Percentiles rank a stretch among this genome's conserved stretches.
These are phyloP conservation scores for Craniophora ligustri DNA, from an alignment of 2,888 invertebrate species.

Conservation along the genomic window DNA sequence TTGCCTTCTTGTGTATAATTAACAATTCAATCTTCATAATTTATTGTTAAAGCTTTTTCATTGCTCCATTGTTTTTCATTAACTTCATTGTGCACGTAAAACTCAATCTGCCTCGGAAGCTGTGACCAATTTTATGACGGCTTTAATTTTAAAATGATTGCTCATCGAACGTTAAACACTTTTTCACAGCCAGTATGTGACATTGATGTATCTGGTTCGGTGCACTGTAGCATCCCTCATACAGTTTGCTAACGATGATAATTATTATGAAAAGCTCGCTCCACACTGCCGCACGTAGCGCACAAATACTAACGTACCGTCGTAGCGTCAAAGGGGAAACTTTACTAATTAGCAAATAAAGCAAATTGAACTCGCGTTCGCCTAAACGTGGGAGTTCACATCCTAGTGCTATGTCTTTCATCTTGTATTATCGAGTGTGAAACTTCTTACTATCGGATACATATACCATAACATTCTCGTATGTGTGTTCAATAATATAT, in stretches of 20 bases:
- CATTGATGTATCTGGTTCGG: conserved; percentile 57
- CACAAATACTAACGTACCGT: conserved; percentile 46
- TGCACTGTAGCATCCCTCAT: conserved; percentile 38
- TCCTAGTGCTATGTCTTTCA: conserved; percentile 61
- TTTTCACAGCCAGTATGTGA: conserved; percentile 56
- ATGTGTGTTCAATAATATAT: too few species aligned
- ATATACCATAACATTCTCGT: not conserved
- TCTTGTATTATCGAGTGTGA: conserved; percentile 60
- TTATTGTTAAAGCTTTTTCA: conserved; percentile 6
- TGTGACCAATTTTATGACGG: conserved; percentile 47
- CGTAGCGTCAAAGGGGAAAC: conserved; percentile 74
- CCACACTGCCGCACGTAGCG: conserved; percentile 56
- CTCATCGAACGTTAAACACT: conserved; percentile 53
- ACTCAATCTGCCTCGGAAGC: conserved; percentile 27
- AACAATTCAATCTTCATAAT: conserved; percentile 4
- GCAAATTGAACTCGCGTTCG: conserved; percentile 75
- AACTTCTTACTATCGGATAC: conserved; percentile 31
- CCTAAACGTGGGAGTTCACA: conserved; percentile 69
- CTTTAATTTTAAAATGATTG: conserved; percentile 48
- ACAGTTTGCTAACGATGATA: conserved; percentile 68
- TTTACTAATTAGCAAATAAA: conserved; percentile 85
- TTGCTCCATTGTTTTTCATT: conserved; percentile 15
- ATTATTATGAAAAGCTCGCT: conserved; percentile 72
- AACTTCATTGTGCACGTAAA: conserved; percentile 19
- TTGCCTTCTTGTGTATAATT: too few species aligned